These are phyloP conservation scores for Lutjanus argentimaculatus DNA, from an alignment of 2,797 vertebrate genomes.

Conservation along the genomic window DNA sequence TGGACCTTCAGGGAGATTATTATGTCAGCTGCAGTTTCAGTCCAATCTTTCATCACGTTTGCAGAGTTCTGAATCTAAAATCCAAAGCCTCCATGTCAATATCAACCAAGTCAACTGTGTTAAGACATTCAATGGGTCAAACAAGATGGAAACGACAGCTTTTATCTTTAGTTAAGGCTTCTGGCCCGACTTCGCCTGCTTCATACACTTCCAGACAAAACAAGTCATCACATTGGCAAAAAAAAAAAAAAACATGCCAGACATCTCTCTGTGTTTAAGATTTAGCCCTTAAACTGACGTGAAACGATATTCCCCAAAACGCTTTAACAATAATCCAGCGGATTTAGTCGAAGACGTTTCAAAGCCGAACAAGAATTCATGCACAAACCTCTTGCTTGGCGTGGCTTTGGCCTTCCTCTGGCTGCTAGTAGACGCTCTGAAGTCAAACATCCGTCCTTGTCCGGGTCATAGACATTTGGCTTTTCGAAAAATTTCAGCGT, in stretches of 20 bases:
- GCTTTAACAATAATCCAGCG: neutral
- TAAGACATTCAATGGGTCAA: neutral
- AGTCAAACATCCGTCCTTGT: constrained; percentile 30
- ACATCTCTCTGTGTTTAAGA: neutral
- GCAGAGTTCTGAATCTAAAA: neutral
- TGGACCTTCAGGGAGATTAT: neutral
- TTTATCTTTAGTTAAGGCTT: neutral
- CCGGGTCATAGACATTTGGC: constrained; percentile 13
- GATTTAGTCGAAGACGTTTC: neutral
- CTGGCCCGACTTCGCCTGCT: constrained; percentile 26
- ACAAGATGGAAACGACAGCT: neutral
- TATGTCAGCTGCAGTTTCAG: neutral
- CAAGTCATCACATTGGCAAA: too few species aligned
- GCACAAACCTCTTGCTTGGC: constrained; percentile 57
- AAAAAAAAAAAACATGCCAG: neutral
- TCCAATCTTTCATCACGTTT: neutral
- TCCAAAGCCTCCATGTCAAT: neutral
- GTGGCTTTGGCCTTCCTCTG: constrained; percentile 54
- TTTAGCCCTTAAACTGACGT: neutral
- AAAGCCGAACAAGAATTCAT: constrained; percentile 17
- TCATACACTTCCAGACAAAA: constrained; percentile 6
- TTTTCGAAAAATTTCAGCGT: constrained; percentile 1
- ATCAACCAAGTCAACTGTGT: neutral
- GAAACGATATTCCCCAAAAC: neutral
- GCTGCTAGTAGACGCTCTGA: constrained; percentile 11